Conservation (phyloP, 2,888 invertebrate genomes). For the Pecten maximus region DNA sequence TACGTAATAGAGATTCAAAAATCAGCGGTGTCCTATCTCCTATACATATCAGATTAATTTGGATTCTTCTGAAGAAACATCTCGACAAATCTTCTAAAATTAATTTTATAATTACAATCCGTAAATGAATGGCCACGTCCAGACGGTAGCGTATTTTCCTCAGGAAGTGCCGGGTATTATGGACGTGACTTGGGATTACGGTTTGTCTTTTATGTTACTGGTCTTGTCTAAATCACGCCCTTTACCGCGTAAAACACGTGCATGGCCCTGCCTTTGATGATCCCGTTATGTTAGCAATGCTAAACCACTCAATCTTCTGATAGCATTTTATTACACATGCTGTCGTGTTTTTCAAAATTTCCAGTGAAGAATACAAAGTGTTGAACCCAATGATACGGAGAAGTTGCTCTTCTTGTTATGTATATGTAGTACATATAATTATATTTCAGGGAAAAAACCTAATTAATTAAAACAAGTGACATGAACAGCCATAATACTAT, state of each 20-base stretch:
- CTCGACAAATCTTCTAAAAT: constrained; percentile 33
- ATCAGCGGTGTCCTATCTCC: background rate
- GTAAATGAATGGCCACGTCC: constrained; percentile 30
- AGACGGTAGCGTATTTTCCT: background rate
- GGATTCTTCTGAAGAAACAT: constrained; percentile 13
- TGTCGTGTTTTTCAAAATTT: background rate
- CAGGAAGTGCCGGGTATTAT: background rate
- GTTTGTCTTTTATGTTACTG: constrained; percentile 15
- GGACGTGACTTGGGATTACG: background rate
- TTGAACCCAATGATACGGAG: background rate
- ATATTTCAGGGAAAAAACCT: no score
- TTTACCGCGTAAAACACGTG: constrained; percentile 6
- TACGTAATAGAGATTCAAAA: constrained; percentile 28
- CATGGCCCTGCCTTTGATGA: constrained; percentile 15
- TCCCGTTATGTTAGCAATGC: background rate
- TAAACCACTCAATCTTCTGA: constrained; percentile 30
- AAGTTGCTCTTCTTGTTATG: background rate
- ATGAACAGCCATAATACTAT: no score
- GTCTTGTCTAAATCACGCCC: constrained; percentile 15
- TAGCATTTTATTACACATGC: constrained; percentile 7
- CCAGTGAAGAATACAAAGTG: background rate
- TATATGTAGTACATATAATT: no score
- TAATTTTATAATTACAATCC: constrained; percentile 3
- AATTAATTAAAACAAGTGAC: no score
- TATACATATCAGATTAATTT: constrained; percentile 13